These are phyloP conservation scores for Lampris incognitus DNA, from an alignment of 2,113 vertebrate species.

Conservation along the genomic window DNA sequence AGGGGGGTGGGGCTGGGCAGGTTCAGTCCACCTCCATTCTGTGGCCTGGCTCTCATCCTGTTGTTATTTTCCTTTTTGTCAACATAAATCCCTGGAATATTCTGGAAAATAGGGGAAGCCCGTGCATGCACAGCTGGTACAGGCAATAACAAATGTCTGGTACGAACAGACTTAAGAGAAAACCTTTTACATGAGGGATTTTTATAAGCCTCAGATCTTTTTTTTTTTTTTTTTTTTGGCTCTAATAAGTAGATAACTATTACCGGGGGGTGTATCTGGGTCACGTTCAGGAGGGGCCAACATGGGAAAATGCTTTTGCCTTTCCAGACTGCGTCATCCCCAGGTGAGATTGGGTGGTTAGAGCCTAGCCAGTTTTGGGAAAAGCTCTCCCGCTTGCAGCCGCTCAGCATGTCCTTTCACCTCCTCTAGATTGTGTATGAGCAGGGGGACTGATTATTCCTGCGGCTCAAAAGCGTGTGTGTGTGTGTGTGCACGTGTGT, in stretches of 20 bases:
- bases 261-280: slow-evolving; percentile 52
- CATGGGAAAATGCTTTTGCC: slow-evolving; percentile 14
- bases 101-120: slow-evolving; percentile 12
- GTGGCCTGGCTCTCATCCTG: slow-evolving; percentile 40
- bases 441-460: background rate
- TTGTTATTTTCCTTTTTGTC: slow-evolving; percentile 19
- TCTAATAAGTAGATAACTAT: background rate
- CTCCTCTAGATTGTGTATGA: background rate
- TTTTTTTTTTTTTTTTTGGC: background rate
- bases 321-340: slow-evolving; percentile 14
- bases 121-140: slow-evolving; percentile 4
- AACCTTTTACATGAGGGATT: slow-evolving; percentile 27
- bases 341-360: slow-evolving; percentile 26
- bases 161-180: slow-evolving; percentile 16
- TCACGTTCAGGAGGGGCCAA: slow-evolving; percentile 32
- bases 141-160: slow-evolving; percentile 8
- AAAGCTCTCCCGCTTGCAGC: slow-evolving; percentile 20
- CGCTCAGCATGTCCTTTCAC: background rate
- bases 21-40: slow-evolving; percentile 53
- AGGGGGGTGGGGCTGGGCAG: slow-evolving; percentile 4
- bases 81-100: slow-evolving; percentile 29
- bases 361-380: slow-evolving; percentile 5
- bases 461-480: background rate
- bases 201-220: slow-evolving; percentile 11
- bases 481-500: slow-evolving; percentile 9